Evolutionary conservation across 2,888 invertebrate species (phyloP).

Genomic region (Pheosia gnoma): DNA sequence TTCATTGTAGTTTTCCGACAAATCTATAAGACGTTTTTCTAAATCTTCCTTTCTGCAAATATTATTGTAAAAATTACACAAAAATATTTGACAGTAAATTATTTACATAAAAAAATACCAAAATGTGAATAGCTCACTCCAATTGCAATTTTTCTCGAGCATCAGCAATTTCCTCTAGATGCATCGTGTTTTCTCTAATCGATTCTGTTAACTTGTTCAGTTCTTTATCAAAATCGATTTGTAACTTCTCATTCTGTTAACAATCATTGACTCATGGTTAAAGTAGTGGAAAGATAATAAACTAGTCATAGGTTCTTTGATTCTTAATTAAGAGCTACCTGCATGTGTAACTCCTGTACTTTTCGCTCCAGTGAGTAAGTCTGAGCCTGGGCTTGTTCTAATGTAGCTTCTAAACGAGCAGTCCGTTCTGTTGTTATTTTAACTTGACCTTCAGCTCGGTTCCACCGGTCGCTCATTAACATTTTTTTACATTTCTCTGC

Average conservation of each 20-base stretch:
- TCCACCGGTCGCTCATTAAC: constrained; percentile 53
- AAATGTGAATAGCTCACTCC: constrained; percentile 56
- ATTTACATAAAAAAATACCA: constrained; percentile 5
- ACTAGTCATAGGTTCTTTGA: not conserved
- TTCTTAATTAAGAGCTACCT: constrained; percentile 46
- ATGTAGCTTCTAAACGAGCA: constrained; percentile 55
- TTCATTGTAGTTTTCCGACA: constrained; percentile 62
- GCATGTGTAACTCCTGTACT: constrained; percentile 59
- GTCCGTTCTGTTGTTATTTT: constrained; percentile 58
- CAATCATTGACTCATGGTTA: not conserved
- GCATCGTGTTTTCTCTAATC: constrained; percentile 60
- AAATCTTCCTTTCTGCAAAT: constrained; percentile 67
- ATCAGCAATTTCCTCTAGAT: constrained; percentile 67
- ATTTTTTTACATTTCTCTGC: constrained; percentile 61
- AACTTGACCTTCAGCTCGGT: constrained; percentile 59
- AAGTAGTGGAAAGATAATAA: not conserved
- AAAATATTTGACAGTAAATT: not conserved
- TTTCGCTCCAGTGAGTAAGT: constrained; percentile 57
- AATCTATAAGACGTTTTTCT: constrained; percentile 58
- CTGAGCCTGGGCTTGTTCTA: constrained; percentile 57
- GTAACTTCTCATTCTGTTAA: constrained; percentile 60
- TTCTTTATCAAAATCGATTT: constrained; percentile 64
- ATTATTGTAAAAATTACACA: not conserved
- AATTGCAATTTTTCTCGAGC: constrained; percentile 66
- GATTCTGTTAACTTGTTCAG: constrained; percentile 64